Base-by-base conservation (phyloP, 2,113 vertebrate species). In the Promerops cafer region DNA sequence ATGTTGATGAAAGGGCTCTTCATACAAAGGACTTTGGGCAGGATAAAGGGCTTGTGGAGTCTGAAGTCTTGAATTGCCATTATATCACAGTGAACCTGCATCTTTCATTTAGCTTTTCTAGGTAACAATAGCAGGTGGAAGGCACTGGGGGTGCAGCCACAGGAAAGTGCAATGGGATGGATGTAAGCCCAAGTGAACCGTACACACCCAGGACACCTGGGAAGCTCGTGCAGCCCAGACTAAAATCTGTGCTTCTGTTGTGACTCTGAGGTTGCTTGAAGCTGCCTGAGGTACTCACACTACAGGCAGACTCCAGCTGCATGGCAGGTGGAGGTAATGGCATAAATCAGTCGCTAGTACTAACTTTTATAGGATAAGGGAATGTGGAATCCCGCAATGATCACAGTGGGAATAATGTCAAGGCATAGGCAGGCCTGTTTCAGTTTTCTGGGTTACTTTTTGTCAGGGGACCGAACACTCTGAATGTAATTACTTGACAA, bases 401-500 rank as follows among this genome's bases (percentile, higher is more conserved):
- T 75, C 61, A 31, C 70, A 71, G 2, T 19, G 50, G 56, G 61
- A 88, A 39, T 64, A 56, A 66, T 31, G 44, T 63, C 74, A 84
- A 70, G 70, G 61, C 39, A 16, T 1, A 54, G 60, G n/a, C 66
- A 94, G 72, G 54, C 20, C 45, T 56, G 16, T 60, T 82, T 70
- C 30, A 30, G 52, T 86, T 79, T 72, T 94, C 96, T 94, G 66
- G 21, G 80, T 59, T 94, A 82, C 77, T 90, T 9, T 16, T 92
- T 10, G 14, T 87, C 93, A 94, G 87, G 83, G 92, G 84, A 95
- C 65, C n/a, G 52, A 87, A 96, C 66, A 68, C 85, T 90, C 91
- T 96, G 94, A 95, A 90, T 94, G 92, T 96, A 97, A 95, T 96
- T 96, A 90, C 93, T 97, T 96, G 93, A 94, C 94, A 95, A 40